Conservation (phyloP, 2,113 vertebrate species). For the Hydrolagus affinis region DNA sequence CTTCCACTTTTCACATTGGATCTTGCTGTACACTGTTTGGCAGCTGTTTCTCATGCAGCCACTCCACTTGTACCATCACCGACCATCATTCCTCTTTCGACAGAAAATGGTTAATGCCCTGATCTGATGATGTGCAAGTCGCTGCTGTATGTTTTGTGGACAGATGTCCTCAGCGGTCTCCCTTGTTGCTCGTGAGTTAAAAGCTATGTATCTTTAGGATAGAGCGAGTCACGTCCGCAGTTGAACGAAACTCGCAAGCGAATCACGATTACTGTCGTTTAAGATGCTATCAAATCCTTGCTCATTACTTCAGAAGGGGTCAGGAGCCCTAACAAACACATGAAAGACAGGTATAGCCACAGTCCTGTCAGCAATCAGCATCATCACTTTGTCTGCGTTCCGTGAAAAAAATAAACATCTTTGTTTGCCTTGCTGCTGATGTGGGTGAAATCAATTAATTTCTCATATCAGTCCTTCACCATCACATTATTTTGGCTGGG, state of each 20-base stretch:
- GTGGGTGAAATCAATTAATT: conserved; percentile 55
- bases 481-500: conserved; percentile 49
- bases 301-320: conserved; percentile 33
- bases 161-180: conserved; percentile 50
- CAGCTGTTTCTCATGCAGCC: conserved; percentile 64
- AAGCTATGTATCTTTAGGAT: conserved; percentile 4
- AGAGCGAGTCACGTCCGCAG: neutral
- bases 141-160: conserved; percentile 48
- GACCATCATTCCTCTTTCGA: conserved; percentile 58
- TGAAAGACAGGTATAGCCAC: neutral
- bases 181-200: conserved; percentile 3
- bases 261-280: conserved; percentile 6
- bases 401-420: conserved; percentile 29
- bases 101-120: conserved; percentile 48
- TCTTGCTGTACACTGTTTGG: conserved; percentile 67
- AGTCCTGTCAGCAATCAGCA: conserved; percentile 1
- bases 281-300: conserved; percentile 20
- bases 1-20: conserved; percentile 85
- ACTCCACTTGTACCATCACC: conserved; percentile 63
- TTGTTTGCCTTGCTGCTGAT: conserved; percentile 37
- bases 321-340: conserved; percentile 2
- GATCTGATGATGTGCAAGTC: conserved; percentile 51
- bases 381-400: conserved; percentile 33
- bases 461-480: conserved; percentile 47
- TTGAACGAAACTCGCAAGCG: conserved; percentile 11